Evolutionary conservation across 1,140 invertebrate species (phyloP).

Genomic region (Meloidogyne exigua): DNA sequence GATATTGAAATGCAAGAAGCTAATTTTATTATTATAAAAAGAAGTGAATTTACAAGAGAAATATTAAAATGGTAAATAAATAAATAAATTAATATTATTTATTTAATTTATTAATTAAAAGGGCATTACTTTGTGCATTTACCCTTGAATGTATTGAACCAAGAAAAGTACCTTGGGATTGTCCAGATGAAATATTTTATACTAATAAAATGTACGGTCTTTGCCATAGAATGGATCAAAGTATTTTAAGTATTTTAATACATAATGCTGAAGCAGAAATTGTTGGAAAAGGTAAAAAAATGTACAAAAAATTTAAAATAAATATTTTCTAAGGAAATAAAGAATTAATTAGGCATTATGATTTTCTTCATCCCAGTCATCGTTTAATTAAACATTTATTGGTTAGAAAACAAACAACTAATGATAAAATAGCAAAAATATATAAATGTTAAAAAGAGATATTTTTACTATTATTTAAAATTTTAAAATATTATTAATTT

Average conservation of each 20-base stretch:
- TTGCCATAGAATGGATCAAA: conserved; percentile 20
- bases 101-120: neutral
- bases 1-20: conserved; percentile 18
- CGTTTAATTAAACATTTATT: neutral
- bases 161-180: neutral
- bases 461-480: neutral
- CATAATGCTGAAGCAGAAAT: conserved; percentile 11
- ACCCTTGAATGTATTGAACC: conserved; percentile 21
- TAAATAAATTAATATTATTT: too few relatives aligned
- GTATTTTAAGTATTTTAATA: conserved; percentile 8
- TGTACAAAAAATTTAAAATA: neutral
- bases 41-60: conserved; percentile 14
- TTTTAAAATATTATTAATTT: too few relatives aligned
- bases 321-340: neutral
- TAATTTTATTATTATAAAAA: conserved; percentile 2
- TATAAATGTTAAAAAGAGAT: neutral
- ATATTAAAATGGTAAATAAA: conserved; percentile 4
- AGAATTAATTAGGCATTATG: conserved; percentile 1
- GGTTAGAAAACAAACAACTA: neutral
- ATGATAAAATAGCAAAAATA: neutral
- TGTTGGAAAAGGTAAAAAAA: conserved; percentile 1
- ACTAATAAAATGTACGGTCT: neutral
- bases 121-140: conserved; percentile 19
- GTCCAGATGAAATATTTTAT: conserved; percentile 4
- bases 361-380: neutral